Evolutionary conservation across 2,113 vertebrate genomes (phyloP).

Genomic region (Serinus canaria): DNA sequence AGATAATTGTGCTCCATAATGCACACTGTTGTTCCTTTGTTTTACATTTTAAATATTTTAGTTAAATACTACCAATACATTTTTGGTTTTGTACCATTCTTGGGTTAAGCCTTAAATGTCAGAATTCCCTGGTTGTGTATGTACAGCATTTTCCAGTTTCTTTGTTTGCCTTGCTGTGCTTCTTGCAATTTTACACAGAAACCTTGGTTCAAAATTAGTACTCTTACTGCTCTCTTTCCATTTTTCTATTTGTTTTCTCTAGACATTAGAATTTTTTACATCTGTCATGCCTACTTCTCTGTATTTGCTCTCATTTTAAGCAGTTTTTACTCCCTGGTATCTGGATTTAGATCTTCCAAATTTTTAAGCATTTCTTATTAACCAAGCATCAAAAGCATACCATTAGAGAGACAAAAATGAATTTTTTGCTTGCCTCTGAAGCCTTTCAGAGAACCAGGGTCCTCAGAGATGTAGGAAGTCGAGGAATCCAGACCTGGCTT

Average conservation of each 20-base stretch:
- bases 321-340: not conserved
- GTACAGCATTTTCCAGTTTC: not conserved
- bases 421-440: not conserved
- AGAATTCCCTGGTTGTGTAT: not conserved
- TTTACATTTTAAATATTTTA: not conserved
- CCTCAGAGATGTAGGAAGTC: not conserved
- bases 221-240: not conserved
- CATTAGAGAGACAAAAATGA: not conserved
- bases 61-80: not conserved
- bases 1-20: not conserved
- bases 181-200: not conserved
- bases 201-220: not conserved
- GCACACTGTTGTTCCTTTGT: not conserved
- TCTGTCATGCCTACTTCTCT: not conserved
- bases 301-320: not conserved
- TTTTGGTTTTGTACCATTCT: not conserved
- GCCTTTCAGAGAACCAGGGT: not conserved
- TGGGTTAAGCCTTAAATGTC: not conserved
- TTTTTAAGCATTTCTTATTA: not conserved
- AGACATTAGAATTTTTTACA: not conserved
- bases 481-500: not conserved
- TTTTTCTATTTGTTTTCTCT: slow-evolving; percentile 1
- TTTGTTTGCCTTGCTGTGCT: not conserved
- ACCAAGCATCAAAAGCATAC: not conserved
- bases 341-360: not conserved